Evolutionary conservation across 2,113 vertebrate species (phyloP), one percentile per base, ranked within the genome.

Genomic region (Tiliqua scincoides): DNA sequence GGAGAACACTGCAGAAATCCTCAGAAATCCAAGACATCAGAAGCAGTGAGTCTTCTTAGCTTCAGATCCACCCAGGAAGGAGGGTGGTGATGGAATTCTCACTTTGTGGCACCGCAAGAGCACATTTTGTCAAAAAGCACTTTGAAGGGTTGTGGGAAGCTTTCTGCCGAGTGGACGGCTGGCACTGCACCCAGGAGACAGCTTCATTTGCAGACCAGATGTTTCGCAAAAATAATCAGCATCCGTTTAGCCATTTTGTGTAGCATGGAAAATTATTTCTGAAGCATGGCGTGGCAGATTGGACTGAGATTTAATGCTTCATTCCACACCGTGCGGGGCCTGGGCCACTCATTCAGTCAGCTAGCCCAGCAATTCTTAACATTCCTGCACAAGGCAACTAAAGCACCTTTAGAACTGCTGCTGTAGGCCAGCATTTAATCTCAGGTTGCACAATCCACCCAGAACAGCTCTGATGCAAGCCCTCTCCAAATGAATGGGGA

Each of bases 221-320:
- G 93, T 88, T 96, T 85, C 88, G 65, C 67, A 89, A 84, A 93
- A 96, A 92, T 62, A 89, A 95, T 2, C 89, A 37, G 89, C 80
- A 85, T 88, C 93, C 67, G 80, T 9, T 82, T 1, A 76, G 86
- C 37, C 32, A 76, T 1, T 87, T 90, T 37, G 25, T 86, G 92
- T 25, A 63, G 89, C 82, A 84, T 59, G 89, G 85, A 88, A 88
- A 91, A 86, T 86, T 71, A 43, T 0, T 82, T 12, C 61, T 40
- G 0, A 6, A 79, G 61, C 43, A 3, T 0, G 79, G 37, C 0
- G 23, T 71, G 1, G 35, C 2, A 17, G 57, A 85, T 82, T 63
- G 0, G 11, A 48, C 85, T 88, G 18, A 0, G 32, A 32, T 89
- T 91, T 20, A 27, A 2, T 0, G 4, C 63, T 57, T 84, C 65